Percentiles rank a stretch among this genome's conserved stretches.
Evolutionary conservation across 2,113 vertebrate genomes (phyloP).

Genomic region (Mus pahari): DNA sequence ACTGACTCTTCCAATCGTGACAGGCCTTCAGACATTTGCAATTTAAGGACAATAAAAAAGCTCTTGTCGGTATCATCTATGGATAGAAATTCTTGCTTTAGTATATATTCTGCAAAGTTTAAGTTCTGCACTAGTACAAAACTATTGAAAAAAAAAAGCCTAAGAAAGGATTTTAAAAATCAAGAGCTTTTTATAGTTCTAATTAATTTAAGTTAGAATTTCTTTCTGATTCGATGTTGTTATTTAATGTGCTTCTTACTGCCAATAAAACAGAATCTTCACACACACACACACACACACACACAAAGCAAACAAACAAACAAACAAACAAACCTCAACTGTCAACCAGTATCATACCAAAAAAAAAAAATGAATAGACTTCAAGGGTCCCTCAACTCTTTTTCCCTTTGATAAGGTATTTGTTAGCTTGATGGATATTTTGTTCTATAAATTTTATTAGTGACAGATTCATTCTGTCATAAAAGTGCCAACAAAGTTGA

Average conservation of each 20-base stretch:
- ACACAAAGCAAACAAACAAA: no score
- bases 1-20: slow-evolving; percentile 84
- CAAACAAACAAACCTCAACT: slow-evolving; percentile 32
- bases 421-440: slow-evolving; percentile 73
- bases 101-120: slow-evolving; percentile 77
- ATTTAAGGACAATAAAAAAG: slow-evolving; percentile 85
- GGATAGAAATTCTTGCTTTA: slow-evolving; percentile 82
- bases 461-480: slow-evolving; percentile 68
- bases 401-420: slow-evolving; percentile 48
- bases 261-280: slow-evolving; percentile 81
- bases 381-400: slow-evolving; percentile 62
- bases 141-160: slow-evolving; percentile 74
- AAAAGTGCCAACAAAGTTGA: slow-evolving; percentile 38
- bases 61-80: slow-evolving; percentile 82
- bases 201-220: slow-evolving; percentile 81
- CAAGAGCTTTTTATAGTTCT: slow-evolving; percentile 70
- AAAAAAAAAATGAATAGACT: slow-evolving; percentile 56
- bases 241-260: slow-evolving; percentile 76
- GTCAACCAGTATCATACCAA: slow-evolving; percentile 53
- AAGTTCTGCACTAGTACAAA: slow-evolving; percentile 72
- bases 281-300: no score
- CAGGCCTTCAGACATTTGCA: slow-evolving; percentile 80
- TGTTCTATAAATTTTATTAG: slow-evolving; percentile 59
- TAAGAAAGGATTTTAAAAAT: slow-evolving; percentile 73
- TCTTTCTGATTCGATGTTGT: slow-evolving; percentile 79